A percentile compares a stretch with the other conserved stretches of the same genome.
These are phyloP conservation scores for Promerops cafer DNA, from an alignment of 2,113 vertebrate species.

Conservation along the genomic window DNA sequence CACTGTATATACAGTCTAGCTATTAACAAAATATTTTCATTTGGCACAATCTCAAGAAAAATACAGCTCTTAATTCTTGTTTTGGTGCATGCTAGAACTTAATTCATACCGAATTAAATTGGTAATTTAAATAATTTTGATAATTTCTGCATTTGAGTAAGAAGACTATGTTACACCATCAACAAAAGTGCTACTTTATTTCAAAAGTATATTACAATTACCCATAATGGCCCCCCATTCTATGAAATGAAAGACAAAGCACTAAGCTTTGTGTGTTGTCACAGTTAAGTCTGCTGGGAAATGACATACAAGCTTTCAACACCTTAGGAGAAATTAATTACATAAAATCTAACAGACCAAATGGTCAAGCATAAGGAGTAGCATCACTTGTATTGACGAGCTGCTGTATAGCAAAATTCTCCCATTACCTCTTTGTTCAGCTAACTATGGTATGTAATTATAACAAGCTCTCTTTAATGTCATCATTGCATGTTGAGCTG, in stretches of 20 bases:
- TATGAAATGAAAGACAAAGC: constrained; percentile 23
- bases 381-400: background rate
- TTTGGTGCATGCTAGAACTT: background rate
- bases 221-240: constrained; percentile 4
- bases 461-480: constrained; percentile 28
- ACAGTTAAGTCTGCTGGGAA: background rate
- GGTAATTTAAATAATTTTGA: constrained; percentile 19
- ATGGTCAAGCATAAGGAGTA: constrained; percentile 50
- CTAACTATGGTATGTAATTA: background rate
- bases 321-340: constrained; percentile 51
- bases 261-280: background rate
- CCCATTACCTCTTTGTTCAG: background rate
- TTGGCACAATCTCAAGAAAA: background rate
- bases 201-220: constrained; percentile 38
- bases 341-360: constrained; percentile 47
- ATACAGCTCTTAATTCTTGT: background rate
- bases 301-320: constrained; percentile 48
- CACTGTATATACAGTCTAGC: background rate
- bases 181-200: constrained; percentile 36
- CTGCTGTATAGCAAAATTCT: background rate
- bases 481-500: background rate
- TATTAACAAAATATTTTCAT: background rate
- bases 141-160: constrained; percentile 11
- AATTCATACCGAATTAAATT: constrained; percentile 10
- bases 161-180: background rate